Conservation (phyloP, 2,888 invertebrate genomes). For the Seira ritae region DNA sequence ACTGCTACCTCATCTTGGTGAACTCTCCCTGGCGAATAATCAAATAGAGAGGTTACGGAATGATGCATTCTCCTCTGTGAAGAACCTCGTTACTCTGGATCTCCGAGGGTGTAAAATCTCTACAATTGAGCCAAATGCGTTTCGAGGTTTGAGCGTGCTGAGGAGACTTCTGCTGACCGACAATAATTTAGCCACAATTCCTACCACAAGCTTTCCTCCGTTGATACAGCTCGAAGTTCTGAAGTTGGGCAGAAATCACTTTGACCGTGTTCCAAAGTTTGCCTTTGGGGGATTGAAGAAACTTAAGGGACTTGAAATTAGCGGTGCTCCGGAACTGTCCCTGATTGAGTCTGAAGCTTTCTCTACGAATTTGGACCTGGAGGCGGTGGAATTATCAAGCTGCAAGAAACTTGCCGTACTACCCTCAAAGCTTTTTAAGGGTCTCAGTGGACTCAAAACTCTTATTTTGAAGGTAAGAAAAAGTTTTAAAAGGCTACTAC, state of each 20-base stretch:
- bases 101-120: constrained; percentile 87
- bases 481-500: no score
- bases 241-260: constrained; percentile 89
- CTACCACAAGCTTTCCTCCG: constrained; percentile 81
- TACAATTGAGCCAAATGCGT: constrained; percentile 86
- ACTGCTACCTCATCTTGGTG: constrained; percentile 84
- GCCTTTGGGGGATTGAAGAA: constrained; percentile 87
- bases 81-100: constrained; percentile 85
- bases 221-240: constrained; percentile 87
- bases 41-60: constrained; percentile 86
- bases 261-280: constrained; percentile 82
- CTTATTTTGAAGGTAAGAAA: constrained; percentile 80
- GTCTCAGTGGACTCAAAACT: constrained; percentile 86
- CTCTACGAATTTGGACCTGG: constrained; percentile 87
- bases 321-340: constrained; percentile 85
- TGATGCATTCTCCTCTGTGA: constrained; percentile 87
- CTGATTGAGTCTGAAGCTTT: constrained; percentile 87
- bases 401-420: constrained; percentile 85
- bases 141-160: constrained; percentile 80
- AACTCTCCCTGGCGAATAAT: constrained; percentile 89
- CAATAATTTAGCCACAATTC: constrained; percentile 85
- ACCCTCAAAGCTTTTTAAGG: constrained; percentile 86
- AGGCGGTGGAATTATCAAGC: constrained; percentile 84
- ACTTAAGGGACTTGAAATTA: constrained; percentile 85
- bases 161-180: constrained; percentile 87